phyloP scores from a whole-genome alignment of 2,797 vertebrate genomes.

The Gadopsis marmoratus region DNA sequence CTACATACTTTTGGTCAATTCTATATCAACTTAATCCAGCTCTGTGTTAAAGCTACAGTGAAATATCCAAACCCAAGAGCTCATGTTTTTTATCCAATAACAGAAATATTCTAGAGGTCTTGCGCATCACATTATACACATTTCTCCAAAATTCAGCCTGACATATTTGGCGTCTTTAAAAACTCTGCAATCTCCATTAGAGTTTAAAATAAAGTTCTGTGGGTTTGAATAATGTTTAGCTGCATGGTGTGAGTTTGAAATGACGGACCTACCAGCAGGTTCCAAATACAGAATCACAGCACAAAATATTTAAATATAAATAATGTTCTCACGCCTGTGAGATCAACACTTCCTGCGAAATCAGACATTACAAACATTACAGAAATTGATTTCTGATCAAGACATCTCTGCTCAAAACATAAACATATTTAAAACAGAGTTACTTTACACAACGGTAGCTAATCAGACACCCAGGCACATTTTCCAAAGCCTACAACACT shows the following conservation, averaged over 20 bases:
- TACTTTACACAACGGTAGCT: neutral
- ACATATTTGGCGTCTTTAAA: no score
- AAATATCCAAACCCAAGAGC: neutral
- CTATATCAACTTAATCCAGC: neutral
- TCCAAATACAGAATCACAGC: no score
- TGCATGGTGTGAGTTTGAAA: no score
- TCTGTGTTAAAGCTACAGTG: neutral
- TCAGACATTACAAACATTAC: neutral
- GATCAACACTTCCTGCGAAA: no score
- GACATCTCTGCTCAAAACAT: neutral
- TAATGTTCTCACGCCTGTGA: no score
- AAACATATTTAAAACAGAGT: neutral
- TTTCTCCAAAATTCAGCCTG: no score
- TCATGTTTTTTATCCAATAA: neutral
- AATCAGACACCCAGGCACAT: neutral
- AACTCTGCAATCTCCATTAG: no score
- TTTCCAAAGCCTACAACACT: conserved; percentile 6
- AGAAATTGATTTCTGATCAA: neutral
- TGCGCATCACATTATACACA: no score
- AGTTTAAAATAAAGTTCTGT: neutral
- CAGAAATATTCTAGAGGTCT: neutral
- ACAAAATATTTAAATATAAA: no score
- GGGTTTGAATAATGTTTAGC: neutral
- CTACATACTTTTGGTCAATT: neutral
- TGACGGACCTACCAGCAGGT: no score